Base-by-base conservation (phyloP, 2,888 invertebrate species). In the Drosophila quinaria region DNA sequence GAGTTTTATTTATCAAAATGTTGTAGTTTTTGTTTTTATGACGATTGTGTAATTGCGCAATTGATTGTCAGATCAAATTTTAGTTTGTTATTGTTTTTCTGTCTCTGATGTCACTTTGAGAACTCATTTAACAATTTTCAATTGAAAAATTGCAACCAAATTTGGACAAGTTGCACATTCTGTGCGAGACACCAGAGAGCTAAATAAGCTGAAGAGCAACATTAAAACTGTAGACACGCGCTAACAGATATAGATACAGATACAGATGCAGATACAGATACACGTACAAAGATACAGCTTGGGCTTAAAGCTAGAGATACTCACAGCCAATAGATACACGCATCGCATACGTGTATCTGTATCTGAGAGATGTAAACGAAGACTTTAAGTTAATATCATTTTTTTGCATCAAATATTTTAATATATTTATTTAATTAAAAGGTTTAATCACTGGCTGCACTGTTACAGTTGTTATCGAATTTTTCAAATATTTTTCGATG, bases 131-230 rank as follows among this genome's bases (percentile, higher is more conserved):
- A 61, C 52, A 49, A 49, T 33, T 62, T 61, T 76, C 75, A 84
- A 84, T 83, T 78, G 85, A 76, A 84, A 72, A 79, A 84, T 78
- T 84, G 70, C 76, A 69, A 47, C 70, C 74, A 61, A 77, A 72
- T 81, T 87, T 71, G 88, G 82, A 17, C 47, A 42, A 39, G 60
- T 41, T 52, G 66, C 64, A 56, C 70, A 70, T 59, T 70, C 47
- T 69, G 51, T 61, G 52, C 58, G 70, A 46, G 61, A 74, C 87
- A 86, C 77, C 69, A 58, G 68, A 74, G 56, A 55, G 65, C 39
- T 42, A 50, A 35, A n/a, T 29, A 15, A 22, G 56, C 33, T 4
- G 13, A 50, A 52, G 52, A 15, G 25, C 15, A 31, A 13, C 50
- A 50, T 67, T 70, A 56, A 60, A 66, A 65, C 63, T 35, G 52